Conservation (phyloP, 2,113 vertebrate genomes). For the Indri indri region DNA sequence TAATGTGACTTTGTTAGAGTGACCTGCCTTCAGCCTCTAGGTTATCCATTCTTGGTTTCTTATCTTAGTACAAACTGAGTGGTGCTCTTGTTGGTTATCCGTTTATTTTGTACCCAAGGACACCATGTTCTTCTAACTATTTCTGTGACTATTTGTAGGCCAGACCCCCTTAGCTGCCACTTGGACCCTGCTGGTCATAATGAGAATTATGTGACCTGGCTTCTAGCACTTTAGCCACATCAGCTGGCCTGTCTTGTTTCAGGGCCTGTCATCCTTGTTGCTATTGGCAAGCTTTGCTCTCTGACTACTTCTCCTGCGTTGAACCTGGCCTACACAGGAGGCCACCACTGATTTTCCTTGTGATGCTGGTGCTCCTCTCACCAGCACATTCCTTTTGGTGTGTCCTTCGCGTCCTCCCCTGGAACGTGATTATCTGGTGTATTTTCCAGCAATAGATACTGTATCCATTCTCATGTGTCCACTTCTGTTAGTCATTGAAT, state of each 20-base stretch:
- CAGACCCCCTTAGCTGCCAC: not conserved
- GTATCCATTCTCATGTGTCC: not conserved
- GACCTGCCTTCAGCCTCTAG: not conserved
- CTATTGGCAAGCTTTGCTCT: not conserved
- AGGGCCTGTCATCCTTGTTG: not conserved
- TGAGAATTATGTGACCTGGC: not conserved
- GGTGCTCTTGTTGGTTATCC: not conserved
- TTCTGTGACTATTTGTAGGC: not conserved
- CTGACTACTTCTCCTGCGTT: not conserved
- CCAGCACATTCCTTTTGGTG: not conserved
- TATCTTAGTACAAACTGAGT: not conserved
- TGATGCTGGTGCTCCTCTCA: not conserved
- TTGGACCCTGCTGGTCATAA: not conserved
- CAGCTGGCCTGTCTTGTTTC: not conserved
- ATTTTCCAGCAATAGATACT: not conserved
- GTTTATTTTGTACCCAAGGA: not conserved
- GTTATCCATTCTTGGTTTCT: not conserved
- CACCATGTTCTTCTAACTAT: not conserved
- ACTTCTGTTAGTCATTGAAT: not conserved
- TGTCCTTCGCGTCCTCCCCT: not conserved
- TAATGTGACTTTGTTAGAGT: not conserved
- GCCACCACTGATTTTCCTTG: not conserved
- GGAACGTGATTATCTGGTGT: not conserved
- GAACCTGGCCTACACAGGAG: not conserved
- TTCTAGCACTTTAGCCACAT: not conserved